Evolutionary conservation across 2,888 invertebrate species (phyloP).

Genomic region (Malthinus seriepunctatus): DNA sequence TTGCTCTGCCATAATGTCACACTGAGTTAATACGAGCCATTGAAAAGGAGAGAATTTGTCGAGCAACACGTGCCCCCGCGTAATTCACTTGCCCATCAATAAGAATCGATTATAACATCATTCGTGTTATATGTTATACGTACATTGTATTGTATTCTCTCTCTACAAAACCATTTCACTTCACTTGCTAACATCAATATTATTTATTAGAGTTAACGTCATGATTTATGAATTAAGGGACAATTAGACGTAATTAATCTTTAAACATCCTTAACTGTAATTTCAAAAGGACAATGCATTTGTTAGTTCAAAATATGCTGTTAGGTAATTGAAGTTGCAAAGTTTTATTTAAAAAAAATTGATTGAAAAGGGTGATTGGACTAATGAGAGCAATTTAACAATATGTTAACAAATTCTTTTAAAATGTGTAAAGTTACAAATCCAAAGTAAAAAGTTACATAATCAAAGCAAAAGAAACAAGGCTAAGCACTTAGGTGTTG

Average conservation of each 20-base stretch:
- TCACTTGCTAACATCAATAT: constrained; percentile 19
- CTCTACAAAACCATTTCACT: constrained; percentile 20
- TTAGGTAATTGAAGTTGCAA: too few species aligned
- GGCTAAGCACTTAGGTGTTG: too few species aligned
- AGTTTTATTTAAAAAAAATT: too few species aligned
- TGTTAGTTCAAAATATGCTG: too few species aligned
- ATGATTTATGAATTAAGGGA: constrained; percentile 13
- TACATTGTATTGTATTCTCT: neutral
- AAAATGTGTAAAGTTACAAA: too few species aligned
- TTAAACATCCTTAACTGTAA: neutral
- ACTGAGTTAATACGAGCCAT: constrained; percentile 27
- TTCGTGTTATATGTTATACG: neutral
- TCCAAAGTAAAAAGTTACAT: too few species aligned
- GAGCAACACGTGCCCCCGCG: constrained; percentile 25
- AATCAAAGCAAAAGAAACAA: too few species aligned
- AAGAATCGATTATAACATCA: neutral
- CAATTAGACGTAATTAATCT: neutral
- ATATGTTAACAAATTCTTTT: too few species aligned
- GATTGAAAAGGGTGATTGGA: too few species aligned
- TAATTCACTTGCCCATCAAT: constrained; percentile 1
- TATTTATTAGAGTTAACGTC: constrained; percentile 19
- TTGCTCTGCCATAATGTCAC: constrained; percentile 24
- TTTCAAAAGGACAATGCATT: neutral
- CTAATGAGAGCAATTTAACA: too few species aligned
- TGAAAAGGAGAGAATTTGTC: constrained; percentile 17